Conservation (phyloP, 1,140 invertebrate genomes). For the Mylabris phalerata region DNA sequence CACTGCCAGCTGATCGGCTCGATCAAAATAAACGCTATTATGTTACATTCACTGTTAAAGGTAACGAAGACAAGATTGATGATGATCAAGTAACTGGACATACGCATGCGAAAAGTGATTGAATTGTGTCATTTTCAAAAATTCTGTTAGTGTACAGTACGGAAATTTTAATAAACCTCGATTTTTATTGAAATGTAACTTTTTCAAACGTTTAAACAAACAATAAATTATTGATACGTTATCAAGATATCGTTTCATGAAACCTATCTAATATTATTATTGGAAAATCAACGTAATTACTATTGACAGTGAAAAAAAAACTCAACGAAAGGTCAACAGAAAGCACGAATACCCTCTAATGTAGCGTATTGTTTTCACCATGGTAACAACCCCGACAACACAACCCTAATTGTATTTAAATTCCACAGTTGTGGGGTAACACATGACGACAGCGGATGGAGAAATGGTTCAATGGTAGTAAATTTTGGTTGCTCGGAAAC, state of each 20-base stretch:
- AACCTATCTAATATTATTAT: no score
- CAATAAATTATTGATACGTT: no score
- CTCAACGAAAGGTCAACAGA: no score
- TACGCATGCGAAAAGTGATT: conserved; percentile 39
- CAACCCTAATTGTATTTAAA: no score
- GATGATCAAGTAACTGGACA: conserved; percentile 12
- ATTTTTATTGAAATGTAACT: no score
- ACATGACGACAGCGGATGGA: conserved; percentile 56
- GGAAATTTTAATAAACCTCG: not conserved
- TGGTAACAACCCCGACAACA: conserved; percentile 4
- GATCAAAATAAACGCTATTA: conserved; percentile 84
- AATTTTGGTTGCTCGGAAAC: conserved; percentile 80
- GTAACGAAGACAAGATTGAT: conserved; percentile 36
- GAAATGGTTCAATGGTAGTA: conserved; percentile 82
- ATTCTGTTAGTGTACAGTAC: conserved; percentile 3
- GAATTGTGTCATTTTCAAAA: not conserved
- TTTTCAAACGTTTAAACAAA: no score
- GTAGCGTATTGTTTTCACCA: not conserved
- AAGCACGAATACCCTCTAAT: not conserved
- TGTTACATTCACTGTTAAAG: conserved; percentile 82
- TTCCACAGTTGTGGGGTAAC: no score
- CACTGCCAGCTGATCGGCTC: conserved; percentile 73
- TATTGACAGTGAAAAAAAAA: no score
- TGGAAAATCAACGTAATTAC: no score
- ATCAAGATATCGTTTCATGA: no score